Conservation (phyloP, 2,888 invertebrate genomes). For the Hirtodrosophila trivittata region DNA sequence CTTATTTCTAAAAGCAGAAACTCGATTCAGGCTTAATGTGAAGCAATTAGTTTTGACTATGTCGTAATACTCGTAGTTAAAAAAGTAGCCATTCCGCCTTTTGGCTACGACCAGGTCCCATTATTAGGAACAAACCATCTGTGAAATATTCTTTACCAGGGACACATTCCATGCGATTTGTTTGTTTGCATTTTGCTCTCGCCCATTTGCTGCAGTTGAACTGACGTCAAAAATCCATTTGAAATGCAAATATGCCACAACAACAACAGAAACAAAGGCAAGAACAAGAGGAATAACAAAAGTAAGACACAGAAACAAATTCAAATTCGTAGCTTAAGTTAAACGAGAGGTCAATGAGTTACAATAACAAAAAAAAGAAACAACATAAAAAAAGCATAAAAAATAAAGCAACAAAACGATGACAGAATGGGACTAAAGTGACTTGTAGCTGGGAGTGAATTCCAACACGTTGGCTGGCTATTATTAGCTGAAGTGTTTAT, state of each 20-base stretch:
- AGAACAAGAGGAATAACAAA: slow-evolving; percentile 25
- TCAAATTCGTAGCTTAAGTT: slow-evolving; percentile 51
- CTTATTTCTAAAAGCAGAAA: too few species aligned
- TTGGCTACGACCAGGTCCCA: neutral
- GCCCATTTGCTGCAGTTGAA: slow-evolving; percentile 20
- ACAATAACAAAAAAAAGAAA: slow-evolving; percentile 13
- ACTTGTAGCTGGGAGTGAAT: slow-evolving; percentile 24
- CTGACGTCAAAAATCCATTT: slow-evolving; percentile 60
- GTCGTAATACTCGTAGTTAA: too few species aligned
- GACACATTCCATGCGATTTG: slow-evolving; percentile 32
- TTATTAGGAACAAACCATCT: slow-evolving; percentile 1
- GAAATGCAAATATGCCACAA: slow-evolving; percentile 55
- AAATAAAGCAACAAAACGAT: slow-evolving; percentile 4
- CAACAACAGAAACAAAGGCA: slow-evolving; percentile 3
- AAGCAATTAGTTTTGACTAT: too few species aligned
- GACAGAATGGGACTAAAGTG: slow-evolving; percentile 27
- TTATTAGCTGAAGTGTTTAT: slow-evolving; percentile 27
- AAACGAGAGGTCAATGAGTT: slow-evolving; percentile 75
- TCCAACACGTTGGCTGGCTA: slow-evolving; percentile 27
- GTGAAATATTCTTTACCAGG: slow-evolving; percentile 22
- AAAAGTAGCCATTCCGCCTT: too few species aligned
- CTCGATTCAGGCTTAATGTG: too few species aligned
- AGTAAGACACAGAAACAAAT: slow-evolving; percentile 27
- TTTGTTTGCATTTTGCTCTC: slow-evolving; percentile 13
- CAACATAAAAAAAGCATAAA: neutral